Evolutionary conservation across 2,113 vertebrate genomes (phyloP).

Genomic region (Pangasianodon hypophthalmus): DNA sequence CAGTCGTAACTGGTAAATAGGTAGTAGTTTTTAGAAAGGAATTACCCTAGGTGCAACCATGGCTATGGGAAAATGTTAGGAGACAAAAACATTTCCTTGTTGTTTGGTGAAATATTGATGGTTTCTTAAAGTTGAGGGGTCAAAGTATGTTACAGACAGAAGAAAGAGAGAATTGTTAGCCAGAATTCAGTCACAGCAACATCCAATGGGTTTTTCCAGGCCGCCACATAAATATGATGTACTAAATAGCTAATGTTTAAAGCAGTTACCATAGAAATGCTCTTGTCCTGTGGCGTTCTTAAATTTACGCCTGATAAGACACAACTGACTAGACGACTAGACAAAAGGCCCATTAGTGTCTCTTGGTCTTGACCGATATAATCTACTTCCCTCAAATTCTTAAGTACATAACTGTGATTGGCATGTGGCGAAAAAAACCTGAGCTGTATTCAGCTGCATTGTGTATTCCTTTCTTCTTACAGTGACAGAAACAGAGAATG

Average conservation of each 20-base stretch:
- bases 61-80: background rate
- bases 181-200: background rate
- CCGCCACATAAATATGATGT: background rate
- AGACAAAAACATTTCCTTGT: background rate
- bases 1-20: background rate
- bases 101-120: background rate
- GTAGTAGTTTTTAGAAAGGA: background rate
- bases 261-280: background rate
- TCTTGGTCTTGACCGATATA: background rate
- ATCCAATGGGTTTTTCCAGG: background rate
- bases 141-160: background rate
- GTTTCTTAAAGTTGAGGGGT: background rate
- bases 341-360: background rate
- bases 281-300: background rate
- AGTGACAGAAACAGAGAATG: background rate
- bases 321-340: background rate
- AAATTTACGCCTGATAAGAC: background rate
- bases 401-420: background rate
- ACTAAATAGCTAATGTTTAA: background rate
- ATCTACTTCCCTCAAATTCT: background rate
- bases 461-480: background rate
- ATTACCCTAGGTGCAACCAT: background rate
- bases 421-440: background rate
- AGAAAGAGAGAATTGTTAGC: background rate
- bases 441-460: background rate